Percentiles rank a stretch among this genome's conserved stretches.
phyloP scores from a whole-genome alignment of 2,113 vertebrate species.

The Dromiciops gliroides region DNA sequence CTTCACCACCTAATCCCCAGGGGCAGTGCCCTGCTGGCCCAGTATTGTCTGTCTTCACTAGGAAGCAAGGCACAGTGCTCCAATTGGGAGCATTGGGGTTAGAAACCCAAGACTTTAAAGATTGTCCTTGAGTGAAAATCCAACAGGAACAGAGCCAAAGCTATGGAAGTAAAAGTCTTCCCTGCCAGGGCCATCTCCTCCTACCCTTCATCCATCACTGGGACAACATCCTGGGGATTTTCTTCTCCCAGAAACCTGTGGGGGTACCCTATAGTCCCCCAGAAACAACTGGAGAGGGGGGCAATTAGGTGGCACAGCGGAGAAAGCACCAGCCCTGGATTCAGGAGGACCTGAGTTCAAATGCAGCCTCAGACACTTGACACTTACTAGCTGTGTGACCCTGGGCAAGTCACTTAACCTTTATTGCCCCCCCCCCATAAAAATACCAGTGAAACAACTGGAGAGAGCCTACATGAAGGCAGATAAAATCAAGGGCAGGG shows the following conservation, averaged over 20 bases:
- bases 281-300: not conserved
- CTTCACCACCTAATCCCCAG: not conserved
- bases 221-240: not conserved
- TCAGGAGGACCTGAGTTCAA: too few relatives aligned
- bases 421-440: too few relatives aligned
- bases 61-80: not conserved
- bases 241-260: not conserved
- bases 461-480: not conserved
- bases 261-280: not conserved
- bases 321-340: too few relatives aligned
- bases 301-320: too few relatives aligned
- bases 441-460: too few relatives aligned
- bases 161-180: not conserved
- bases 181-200: not conserved
- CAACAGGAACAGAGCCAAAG: not conserved
- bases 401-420: too few relatives aligned
- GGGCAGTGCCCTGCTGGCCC: not conserved
- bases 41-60: not conserved
- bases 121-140: not conserved
- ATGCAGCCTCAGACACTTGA: too few relatives aligned
- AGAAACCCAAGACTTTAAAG: not conserved
- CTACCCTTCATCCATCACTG: not conserved
- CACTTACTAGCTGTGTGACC: too few relatives aligned
- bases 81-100: not conserved
- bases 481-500: not conserved